A percentile compares a stretch with the other conserved stretches of the same genome.
phyloP scores from a whole-genome alignment of 2,113 vertebrate species.

The Platycercus adscitus region DNA sequence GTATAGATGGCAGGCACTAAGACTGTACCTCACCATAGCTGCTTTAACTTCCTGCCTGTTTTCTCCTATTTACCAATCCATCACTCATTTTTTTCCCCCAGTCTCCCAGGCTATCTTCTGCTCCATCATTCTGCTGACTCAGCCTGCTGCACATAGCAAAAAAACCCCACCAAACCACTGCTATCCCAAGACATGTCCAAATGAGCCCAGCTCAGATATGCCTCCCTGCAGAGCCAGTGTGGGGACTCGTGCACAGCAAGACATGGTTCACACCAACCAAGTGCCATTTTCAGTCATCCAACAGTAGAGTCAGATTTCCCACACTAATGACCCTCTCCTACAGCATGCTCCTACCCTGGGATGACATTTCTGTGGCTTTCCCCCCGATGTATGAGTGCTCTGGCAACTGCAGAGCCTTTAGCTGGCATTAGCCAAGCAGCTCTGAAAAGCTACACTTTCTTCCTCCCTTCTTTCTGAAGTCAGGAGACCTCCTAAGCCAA shows the following conservation, averaged over 20 bases:
- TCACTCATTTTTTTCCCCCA: background rate
- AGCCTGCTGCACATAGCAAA: background rate
- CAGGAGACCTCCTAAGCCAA: background rate
- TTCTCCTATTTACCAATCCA: background rate
- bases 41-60: background rate
- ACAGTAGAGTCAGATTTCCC: accelerated
- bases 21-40: background rate
- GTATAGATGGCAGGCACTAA: background rate
- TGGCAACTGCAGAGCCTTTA: background rate
- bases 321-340: accelerated
- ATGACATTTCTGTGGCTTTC: background rate
- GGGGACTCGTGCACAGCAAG: background rate
- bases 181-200: too few species aligned
- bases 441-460: background rate
- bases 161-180: background rate
- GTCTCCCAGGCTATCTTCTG: background rate
- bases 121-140: background rate
- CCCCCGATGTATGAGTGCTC: background rate
- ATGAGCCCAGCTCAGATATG: accelerated
- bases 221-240: background rate
- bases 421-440: background rate
- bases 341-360: background rate
- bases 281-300: background rate
- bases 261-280: background rate
- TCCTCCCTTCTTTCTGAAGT: background rate